phyloP scores from a whole-genome alignment of 2,797 vertebrate species.

The Numenius phaeopus region DNA sequence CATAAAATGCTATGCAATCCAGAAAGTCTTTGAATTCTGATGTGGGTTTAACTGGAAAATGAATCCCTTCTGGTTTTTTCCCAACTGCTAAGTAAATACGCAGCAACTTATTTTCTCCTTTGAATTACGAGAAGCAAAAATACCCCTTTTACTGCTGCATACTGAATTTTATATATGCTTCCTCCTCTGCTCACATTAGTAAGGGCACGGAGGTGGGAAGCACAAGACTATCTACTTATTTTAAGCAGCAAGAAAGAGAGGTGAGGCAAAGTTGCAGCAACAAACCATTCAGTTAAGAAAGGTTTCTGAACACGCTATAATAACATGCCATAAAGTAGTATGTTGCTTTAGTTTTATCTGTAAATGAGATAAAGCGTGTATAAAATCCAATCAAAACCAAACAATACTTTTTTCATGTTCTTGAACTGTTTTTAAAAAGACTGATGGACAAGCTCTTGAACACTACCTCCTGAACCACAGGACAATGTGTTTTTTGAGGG shows the following conservation, averaged over 20 bases:
- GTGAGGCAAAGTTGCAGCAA: constrained; percentile 1
- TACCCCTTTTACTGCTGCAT: not conserved
- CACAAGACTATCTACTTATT: not conserved
- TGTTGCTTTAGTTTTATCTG: not conserved
- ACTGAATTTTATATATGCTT: not conserved
- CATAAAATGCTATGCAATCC: not conserved
- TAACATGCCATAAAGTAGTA: not conserved
- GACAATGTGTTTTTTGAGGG: not conserved
- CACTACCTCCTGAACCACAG: not conserved
- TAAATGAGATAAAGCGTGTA: not conserved
- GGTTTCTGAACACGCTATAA: not conserved
- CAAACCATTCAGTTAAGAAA: not conserved
- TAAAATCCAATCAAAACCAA: not conserved
- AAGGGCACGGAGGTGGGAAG: not conserved
- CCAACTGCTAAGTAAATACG: not conserved
- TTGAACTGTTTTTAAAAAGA: not conserved
- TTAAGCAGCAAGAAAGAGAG: not conserved
- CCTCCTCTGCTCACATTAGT: not conserved
- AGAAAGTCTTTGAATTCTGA: not conserved
- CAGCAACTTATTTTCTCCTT: not conserved
- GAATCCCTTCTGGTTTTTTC: not conserved
- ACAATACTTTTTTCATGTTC: not conserved
- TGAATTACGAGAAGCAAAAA: not conserved
- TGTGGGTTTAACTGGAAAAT: not conserved
- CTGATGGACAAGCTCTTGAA: rapidly evolving